These are phyloP conservation scores for Macropis europaea DNA, from an alignment of 2,888 invertebrate species.

Conservation along the genomic window DNA sequence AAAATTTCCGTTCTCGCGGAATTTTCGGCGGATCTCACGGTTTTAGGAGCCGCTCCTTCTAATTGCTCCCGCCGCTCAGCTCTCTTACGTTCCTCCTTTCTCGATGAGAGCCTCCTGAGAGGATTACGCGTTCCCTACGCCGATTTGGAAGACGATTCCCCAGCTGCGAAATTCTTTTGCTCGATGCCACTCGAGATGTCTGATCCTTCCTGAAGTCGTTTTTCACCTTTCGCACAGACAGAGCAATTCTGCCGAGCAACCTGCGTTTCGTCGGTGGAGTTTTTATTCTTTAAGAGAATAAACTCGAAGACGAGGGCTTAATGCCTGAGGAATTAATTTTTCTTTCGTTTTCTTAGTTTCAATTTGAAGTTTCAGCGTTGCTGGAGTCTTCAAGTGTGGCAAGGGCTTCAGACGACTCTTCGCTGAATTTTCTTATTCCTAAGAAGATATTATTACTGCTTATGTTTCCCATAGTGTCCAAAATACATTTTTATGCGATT, in stretches of 20 bases:
- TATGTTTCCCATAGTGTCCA: too few species aligned
- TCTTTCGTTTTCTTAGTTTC: too few species aligned
- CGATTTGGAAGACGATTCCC: slow-evolving; percentile 6
- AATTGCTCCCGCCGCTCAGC: slow-evolving; percentile 1
- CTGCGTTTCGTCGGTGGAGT: too few species aligned
- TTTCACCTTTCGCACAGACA: not conserved
- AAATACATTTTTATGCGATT: slow-evolving; percentile 1
- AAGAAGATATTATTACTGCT: too few species aligned
- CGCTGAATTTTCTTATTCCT: too few species aligned
- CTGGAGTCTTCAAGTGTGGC: too few species aligned
- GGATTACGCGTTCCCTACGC: slow-evolving; percentile 1
- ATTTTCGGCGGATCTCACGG: not conserved
- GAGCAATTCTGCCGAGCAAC: too few species aligned
- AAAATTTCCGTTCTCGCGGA: not conserved
- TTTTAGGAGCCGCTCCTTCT: not conserved
- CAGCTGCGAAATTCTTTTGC: slow-evolving; percentile 40
- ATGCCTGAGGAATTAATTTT: too few species aligned
- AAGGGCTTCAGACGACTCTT: too few species aligned
- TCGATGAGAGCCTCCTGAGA: slow-evolving; percentile 13
- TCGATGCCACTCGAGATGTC: not conserved
- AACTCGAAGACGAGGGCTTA: too few species aligned
- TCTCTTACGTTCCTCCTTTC: slow-evolving; percentile 11
- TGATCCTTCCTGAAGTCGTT: not conserved
- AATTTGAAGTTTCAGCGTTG: too few species aligned
- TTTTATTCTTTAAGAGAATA: too few species aligned